Percentiles rank a stretch among this genome's conserved stretches.
Conservation (phyloP, 2,113 vertebrate species). For the Nycticorax nycticorax region DNA sequence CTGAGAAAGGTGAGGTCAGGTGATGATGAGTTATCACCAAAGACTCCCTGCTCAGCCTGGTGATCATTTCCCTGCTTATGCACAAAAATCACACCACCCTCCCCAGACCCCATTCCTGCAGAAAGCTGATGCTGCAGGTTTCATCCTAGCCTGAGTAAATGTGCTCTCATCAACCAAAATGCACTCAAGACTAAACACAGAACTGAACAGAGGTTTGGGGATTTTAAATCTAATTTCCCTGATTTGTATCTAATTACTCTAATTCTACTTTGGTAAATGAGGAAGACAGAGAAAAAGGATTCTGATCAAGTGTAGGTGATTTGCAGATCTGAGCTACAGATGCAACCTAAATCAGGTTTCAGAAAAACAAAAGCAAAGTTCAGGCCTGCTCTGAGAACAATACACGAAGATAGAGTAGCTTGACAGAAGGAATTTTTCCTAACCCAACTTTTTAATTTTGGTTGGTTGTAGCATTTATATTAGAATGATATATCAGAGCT, state of each 20-base stretch:
- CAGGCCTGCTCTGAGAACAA: background rate
- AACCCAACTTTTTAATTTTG: background rate
- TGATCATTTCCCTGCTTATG: background rate
- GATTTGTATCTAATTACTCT: background rate
- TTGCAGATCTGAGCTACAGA: background rate
- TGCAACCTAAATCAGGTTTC: background rate
- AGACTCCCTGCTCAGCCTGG: background rate
- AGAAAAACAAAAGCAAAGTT: background rate
- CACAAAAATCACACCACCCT: background rate
- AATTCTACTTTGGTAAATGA: background rate
- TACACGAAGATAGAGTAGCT: background rate
- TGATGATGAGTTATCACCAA: background rate
- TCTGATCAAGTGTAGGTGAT: background rate
- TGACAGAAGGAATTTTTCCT: background rate
- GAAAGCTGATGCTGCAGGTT: background rate
- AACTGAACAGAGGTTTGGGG: background rate
- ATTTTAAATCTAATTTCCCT: background rate
- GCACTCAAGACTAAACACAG: background rate
- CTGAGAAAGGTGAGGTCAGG: background rate
- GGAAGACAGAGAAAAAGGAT: background rate
- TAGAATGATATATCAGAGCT: background rate
- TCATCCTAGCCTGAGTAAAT: background rate
- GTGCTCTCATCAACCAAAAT: background rate
- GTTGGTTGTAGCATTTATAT: background rate
- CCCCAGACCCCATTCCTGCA: background rate